Evolutionary conservation across 2,797 vertebrate species (phyloP).

Genomic region (Enteromius mattozi): DNA sequence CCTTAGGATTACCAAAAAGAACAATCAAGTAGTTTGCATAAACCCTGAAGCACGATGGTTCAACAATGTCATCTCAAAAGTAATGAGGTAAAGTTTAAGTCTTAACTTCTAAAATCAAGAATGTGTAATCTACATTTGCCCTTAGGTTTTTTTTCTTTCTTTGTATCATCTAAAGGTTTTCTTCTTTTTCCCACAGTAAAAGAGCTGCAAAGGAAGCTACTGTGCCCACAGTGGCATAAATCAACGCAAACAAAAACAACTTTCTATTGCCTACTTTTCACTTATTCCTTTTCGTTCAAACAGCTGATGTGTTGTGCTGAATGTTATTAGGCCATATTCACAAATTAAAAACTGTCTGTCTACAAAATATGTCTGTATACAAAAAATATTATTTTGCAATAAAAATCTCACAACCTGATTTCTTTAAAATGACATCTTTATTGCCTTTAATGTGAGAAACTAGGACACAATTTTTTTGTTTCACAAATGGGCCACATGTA

Average conservation of each 20-base stretch:
- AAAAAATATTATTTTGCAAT: not conserved
- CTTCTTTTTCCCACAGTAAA: constrained; percentile 22
- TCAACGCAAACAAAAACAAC: not conserved
- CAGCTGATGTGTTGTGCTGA: not conserved
- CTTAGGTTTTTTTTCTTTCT: not conserved
- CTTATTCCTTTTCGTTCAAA: not conserved
- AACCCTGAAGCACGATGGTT: constrained; percentile 49
- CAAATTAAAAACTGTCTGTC: not conserved
- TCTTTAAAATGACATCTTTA: constrained; percentile 34
- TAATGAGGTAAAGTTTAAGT: constrained; percentile 50
- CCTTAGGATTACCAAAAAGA: constrained; percentile 62
- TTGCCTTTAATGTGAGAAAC: constrained; percentile 11
- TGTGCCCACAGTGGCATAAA: not conserved
- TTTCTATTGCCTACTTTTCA: not conserved
- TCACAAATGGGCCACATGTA: constrained; percentile 7
- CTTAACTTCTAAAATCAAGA: not conserved
- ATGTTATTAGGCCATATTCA: not conserved
- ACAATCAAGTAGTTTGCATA: constrained; percentile 48
- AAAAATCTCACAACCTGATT: constrained; percentile 16
- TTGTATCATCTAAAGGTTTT: not conserved
- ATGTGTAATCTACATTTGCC: not conserved
- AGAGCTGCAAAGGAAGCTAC: not conserved
- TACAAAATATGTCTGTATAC: not conserved
- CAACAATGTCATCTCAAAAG: not conserved
- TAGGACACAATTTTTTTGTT: not conserved